phyloP scores from a whole-genome alignment of 2,113 vertebrate species.

The Tor tambroides region DNA sequence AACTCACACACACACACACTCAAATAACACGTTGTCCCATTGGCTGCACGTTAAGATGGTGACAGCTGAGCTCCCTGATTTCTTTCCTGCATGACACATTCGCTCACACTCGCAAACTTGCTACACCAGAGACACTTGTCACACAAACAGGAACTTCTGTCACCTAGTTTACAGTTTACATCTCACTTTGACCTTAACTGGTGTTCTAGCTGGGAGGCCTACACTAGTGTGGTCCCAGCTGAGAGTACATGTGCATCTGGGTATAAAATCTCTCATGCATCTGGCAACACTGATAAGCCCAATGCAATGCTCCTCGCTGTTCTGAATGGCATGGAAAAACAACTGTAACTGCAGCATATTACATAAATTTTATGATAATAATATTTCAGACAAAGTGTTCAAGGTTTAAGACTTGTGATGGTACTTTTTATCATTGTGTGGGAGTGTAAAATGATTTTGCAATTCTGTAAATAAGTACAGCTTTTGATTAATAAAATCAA shows the following conservation, averaged over 20 bases:
- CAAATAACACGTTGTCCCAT: slow-evolving; percentile 32
- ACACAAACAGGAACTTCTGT: slow-evolving; percentile 53
- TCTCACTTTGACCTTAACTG: slow-evolving; percentile 49
- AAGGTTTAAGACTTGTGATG: background rate
- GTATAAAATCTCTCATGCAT: background rate
- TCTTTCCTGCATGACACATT: slow-evolving; percentile 53
- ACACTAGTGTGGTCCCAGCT: slow-evolving; percentile 18
- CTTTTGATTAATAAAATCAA: too few species aligned
- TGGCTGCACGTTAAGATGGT: slow-evolving; percentile 61
- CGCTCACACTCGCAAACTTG: background rate
- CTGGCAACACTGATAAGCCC: background rate
- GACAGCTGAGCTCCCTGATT: slow-evolving; percentile 74
- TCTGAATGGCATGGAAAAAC: background rate
- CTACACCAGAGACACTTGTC: slow-evolving; percentile 48
- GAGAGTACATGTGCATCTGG: background rate
- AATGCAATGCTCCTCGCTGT: background rate
- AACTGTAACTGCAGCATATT: background rate
- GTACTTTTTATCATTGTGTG: background rate
- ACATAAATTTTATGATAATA: too few species aligned
- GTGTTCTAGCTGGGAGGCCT: slow-evolving; percentile 47
- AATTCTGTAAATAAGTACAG: background rate
- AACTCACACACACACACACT: slow-evolving; percentile 13
- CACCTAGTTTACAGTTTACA: slow-evolving; percentile 53
- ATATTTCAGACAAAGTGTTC: too few species aligned
- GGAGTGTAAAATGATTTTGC: background rate